These are phyloP conservation scores for Acanthosoma haemorrhoidale DNA, from an alignment of 2,888 invertebrate species.

Conservation along the genomic window DNA sequence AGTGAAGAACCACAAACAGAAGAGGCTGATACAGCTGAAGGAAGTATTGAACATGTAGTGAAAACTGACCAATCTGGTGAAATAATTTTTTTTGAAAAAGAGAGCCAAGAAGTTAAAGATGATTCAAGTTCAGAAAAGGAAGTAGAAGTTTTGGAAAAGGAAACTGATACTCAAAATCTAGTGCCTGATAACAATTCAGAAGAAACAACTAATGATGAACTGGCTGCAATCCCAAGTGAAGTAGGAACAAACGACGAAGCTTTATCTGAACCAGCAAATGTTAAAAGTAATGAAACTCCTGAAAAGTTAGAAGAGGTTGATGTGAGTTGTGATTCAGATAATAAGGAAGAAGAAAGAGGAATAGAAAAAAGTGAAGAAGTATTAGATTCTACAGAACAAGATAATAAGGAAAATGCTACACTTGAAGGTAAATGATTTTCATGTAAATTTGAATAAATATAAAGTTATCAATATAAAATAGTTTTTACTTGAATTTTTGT, in stretches of 20 bases:
- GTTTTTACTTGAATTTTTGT: background rate
- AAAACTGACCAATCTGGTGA: background rate
- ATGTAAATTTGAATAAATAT: background rate
- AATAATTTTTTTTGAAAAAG: background rate
- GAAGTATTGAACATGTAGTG: background rate
- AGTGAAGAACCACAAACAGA: background rate
- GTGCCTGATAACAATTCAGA: background rate
- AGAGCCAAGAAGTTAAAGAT: background rate
- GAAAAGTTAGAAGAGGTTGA: background rate
- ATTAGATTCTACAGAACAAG: constrained; percentile 39
- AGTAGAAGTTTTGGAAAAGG: background rate
- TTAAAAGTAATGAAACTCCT: background rate
- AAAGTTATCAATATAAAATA: background rate
- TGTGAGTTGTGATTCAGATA: background rate
- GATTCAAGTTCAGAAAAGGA: background rate
- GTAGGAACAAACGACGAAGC: too few relatives aligned
- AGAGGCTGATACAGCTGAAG: background rate
- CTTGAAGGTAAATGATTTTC: background rate
- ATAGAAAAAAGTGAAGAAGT: constrained; percentile 28
- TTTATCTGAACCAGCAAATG: background rate
- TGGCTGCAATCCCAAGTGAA: background rate
- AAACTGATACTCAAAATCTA: too few relatives aligned
- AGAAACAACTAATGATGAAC: background rate
- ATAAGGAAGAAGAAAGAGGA: background rate
- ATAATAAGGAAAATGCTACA: constrained; percentile 44